Evolutionary conservation across 2,797 vertebrate genomes (phyloP), one percentile per base, ranked within the genome.

Genomic region (Allobates femoralis): DNA sequence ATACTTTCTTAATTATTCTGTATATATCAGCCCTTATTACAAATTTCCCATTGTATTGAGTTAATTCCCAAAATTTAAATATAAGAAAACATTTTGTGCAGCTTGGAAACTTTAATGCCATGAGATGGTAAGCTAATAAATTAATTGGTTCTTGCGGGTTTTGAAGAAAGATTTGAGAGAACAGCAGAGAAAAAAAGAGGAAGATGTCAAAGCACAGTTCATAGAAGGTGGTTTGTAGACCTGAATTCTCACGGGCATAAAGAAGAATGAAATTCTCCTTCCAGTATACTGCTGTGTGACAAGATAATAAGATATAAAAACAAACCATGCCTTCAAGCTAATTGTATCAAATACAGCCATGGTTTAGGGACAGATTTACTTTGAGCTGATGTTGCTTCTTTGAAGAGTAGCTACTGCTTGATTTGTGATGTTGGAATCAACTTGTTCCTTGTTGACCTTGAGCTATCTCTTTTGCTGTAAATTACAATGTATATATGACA

Each of bases 301-400:
- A 86, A 91, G 90, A 89, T 64, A 64, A 67, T 32, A 67, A 67
- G 64, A 32, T 32, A 19, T 32, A n/a, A n/a, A n/a, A 67, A 67
- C 28, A 26, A 67, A 67, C 14, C 16, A 32, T 67, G 15, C 64
- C 64, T 67, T 67, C 64, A 67, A 67, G 64, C 62, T 66, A 30
- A 66, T 66, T 66, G 62, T 18, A 30, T 30, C 62, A 30, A 66
- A 32, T 5, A 67, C 30, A 32, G 15, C 15, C n/a, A 60, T 23
- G 58, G 26, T 60, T 60, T 60, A 60, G 58, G 58, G 58, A 67
- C 30, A 67, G 3, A 32, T 32, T 67, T 67, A 32, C 30, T 30
- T 32, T 32, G 28, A 67, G 28, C 23, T 8, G 23, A 60, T 60
- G 23, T 60, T 11, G 12, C 23, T 60, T n/a, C 58, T 60, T 60